Base-by-base conservation (phyloP, 2,797 vertebrate genomes). In the Tangara arthus region DNA sequence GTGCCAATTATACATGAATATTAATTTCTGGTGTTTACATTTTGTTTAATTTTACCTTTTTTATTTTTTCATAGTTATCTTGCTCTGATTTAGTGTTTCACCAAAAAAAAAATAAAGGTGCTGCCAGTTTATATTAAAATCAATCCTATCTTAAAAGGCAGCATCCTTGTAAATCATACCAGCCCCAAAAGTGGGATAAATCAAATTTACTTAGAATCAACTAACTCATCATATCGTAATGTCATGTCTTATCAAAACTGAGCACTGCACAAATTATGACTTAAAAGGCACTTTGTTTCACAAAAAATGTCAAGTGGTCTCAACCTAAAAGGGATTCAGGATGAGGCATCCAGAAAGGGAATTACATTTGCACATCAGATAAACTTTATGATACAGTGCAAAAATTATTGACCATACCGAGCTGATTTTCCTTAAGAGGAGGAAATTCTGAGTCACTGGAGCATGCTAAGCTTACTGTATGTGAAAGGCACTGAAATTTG, bases 141-240 rank as follows among this genome's bases (percentile, higher is more conserved):
- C 89, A 80, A 91, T 95, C 80, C 46, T 39, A 69, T 93, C 77
- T 94, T 94, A 91, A 96, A 97, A 97, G 69, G 90, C 89, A 96
- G 69, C 71, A 95, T 95, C 80, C 93, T 96, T 95, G 89, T 95
- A 97, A 94, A 86, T 96, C 72, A 87, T 96, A 90, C 89, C 32
- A 93, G 88, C 71, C 87, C 77, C 71, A 95, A 93, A 88, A 96
- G 70, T 87, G 93, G 66, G 66, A 94, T 96, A 95, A 95, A 95
- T 97, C 95, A 96, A 87, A 95, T 94, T 97, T 95, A 92, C 93
- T 97, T 95, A 97, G 69, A 96, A 90, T 96, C 96, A 97, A 97
- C 94, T 91, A 95, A 80, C 86, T 97, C 94, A 86, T 97, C 95
- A 84, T 96, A 87, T 92, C 89, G 73, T 78, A 93, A 90, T 96